Base-by-base conservation (phyloP, 2,113 vertebrate species). In the Lophochroa leadbeateri region DNA sequence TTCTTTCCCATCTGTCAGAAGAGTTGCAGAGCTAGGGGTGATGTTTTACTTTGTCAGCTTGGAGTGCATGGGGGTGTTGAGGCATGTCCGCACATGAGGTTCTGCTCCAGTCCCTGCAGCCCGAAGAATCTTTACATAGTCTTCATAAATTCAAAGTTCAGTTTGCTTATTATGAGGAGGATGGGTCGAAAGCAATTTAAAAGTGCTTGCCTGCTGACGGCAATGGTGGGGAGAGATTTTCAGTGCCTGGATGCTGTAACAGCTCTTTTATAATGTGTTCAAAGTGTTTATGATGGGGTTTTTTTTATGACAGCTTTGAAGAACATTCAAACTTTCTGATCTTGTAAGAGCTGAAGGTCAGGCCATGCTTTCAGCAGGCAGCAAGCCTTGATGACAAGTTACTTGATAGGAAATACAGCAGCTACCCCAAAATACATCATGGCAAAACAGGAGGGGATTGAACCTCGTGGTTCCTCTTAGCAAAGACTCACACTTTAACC, bases 11-110 rank as follows among this genome's bases (percentile, higher is more conserved):
- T 64, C 94, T 92, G 93, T 82, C 96, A 95, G 64, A 50, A 31
- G 33, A 15, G 47, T 39, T 84, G 64, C 86, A 57, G 92, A 78
- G 72, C 86, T 68, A 13, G 16, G 81, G 81, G 83, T 95, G 92
- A 94, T 92, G 68, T 88, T 92, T 94, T 61, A 80, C 64, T 74
- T 28, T 94, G 95, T 94, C 95, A 95, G 83, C 89, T 46, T 1
- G 2, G 81, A 79, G 31, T 23, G 67, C 14, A 16, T 4, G 10
- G 92, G 44, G 43, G 43, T 64, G 91, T 69, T 55, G 64, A 84
- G 94, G 74, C 95, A 83, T 75, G 95, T 94, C 89, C 77, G 39
- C 77, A 43, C 52, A 65, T 0, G 83, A 88, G 72, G 63, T 41
- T 95, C 43, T 72, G 72, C 86, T 86, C 44, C 13, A 64, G 81